Percentiles rank a stretch among this genome's conserved stretches.
Evolutionary conservation across 2,888 invertebrate genomes (phyloP).

Genomic region (Tigriopus californicus): DNA sequence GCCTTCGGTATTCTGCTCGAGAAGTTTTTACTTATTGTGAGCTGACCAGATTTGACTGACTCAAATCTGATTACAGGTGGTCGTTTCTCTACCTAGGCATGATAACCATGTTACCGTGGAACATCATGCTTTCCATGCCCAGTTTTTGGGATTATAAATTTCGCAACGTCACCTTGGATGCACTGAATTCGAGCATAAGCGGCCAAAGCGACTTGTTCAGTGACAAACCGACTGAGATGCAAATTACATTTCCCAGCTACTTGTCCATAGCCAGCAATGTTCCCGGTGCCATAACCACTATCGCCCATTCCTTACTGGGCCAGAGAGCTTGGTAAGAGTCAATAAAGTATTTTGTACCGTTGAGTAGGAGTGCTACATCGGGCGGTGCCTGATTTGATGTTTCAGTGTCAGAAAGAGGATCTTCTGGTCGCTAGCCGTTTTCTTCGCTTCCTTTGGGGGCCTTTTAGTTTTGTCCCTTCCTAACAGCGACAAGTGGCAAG

Average conservation of each 20-base stretch:
- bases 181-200: too few relatives aligned
- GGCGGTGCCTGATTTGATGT: too few relatives aligned
- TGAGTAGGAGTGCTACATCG: too few relatives aligned
- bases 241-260: background rate
- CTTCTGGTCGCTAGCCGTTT: background rate
- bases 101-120: slow-evolving; percentile 79
- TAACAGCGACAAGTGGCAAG: background rate
- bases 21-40: too few relatives aligned
- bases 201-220: too few relatives aligned
- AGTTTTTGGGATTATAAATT: slow-evolving; percentile 95
- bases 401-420: background rate
- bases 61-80: slow-evolving; percentile 45
- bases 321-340: background rate
- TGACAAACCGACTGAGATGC: background rate
- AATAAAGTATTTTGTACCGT: background rate
- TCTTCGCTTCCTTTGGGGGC: background rate
- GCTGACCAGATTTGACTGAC: too few relatives aligned
- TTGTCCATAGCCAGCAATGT: background rate
- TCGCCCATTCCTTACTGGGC: background rate
- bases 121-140: slow-evolving; percentile 69
- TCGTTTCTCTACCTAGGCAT: slow-evolving; percentile 77
- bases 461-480: background rate
- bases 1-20: too few relatives aligned
- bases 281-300: background rate
- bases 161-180: slow-evolving; percentile 27